These are phyloP conservation scores for Aurelia sp. DNA, from an alignment of 30 jellyfish, hydroid and myxozoan species.

Conservation along the genomic window DNA sequence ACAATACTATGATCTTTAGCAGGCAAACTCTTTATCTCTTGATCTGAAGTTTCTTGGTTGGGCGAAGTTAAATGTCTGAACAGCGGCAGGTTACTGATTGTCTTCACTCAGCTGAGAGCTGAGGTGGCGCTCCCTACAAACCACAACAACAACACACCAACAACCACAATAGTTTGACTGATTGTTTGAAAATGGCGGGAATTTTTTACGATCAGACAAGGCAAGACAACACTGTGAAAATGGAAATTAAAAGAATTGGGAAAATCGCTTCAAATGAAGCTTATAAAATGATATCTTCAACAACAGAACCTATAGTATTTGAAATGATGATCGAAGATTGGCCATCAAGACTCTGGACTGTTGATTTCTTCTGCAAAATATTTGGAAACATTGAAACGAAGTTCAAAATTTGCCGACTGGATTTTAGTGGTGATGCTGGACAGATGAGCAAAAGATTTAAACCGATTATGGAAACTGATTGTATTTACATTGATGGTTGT, in stretches of 20 bases:
- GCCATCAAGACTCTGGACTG: slow-evolving; percentile 77
- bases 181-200: no score
- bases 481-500: slow-evolving; percentile 10
- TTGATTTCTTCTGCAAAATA: slow-evolving; percentile 18
- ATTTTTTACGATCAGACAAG: no score
- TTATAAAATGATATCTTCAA: neutral
- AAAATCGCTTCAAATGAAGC: slow-evolving; percentile 15
- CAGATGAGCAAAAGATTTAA: neutral
- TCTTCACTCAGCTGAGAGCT: no score
- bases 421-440: neutral
- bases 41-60: no score
- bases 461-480: slow-evolving; percentile 35
- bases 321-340: slow-evolving; percentile 73
- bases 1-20: no score
- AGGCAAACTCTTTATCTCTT: no score
- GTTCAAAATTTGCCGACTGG: slow-evolving; percentile 51
- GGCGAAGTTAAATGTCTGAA: no score
- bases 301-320: slow-evolving; percentile 57
- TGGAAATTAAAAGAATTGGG: neutral
- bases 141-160: no score
- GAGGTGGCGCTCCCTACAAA: no score
- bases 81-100: no score
- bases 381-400: slow-evolving; percentile 49
- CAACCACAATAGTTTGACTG: no score
- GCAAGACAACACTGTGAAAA: no score